phyloP scores from a whole-genome alignment of 2,888 invertebrate species.

The Cryptus armator region DNA sequence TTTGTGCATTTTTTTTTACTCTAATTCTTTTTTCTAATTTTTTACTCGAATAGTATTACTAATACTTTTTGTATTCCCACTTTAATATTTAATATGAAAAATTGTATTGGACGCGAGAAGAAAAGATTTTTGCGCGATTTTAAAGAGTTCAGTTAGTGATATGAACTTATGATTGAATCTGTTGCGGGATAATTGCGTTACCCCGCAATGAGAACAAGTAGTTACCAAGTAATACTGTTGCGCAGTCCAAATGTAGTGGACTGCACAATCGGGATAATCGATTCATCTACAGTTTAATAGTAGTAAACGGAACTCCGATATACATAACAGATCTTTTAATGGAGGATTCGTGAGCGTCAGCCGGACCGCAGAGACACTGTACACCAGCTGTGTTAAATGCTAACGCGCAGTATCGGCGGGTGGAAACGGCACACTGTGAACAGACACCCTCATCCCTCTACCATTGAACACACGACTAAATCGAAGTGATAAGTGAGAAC shows the following conservation, averaged over 20 bases:
- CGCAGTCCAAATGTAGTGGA: background rate
- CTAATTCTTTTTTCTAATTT: too few species aligned
- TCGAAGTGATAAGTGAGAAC: constrained; percentile 20
- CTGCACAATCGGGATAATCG: background rate
- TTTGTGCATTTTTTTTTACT: too few species aligned
- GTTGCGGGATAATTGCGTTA: too few species aligned
- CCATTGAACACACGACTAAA: background rate
- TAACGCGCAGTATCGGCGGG: background rate
- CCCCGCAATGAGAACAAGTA: background rate
- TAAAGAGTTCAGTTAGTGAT: too few species aligned
- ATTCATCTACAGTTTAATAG: background rate
- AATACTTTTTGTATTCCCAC: too few species aligned
- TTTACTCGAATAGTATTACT: too few species aligned
- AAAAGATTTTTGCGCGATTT: too few species aligned
- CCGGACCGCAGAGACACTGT: background rate
- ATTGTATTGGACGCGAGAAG: too few species aligned
- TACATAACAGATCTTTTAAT: constrained; percentile 18
- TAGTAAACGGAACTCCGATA: background rate
- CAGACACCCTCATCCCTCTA: background rate
- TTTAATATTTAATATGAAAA: too few species aligned
- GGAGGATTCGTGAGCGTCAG: background rate
- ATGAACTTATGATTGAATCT: too few species aligned
- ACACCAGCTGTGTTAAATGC: background rate
- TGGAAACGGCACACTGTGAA: background rate
- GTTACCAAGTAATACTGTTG: background rate